Percentiles rank a stretch among this genome's conserved stretches.
Evolutionary conservation across 2,797 vertebrate species (phyloP).

Genomic region (Masticophis lateralis): DNA sequence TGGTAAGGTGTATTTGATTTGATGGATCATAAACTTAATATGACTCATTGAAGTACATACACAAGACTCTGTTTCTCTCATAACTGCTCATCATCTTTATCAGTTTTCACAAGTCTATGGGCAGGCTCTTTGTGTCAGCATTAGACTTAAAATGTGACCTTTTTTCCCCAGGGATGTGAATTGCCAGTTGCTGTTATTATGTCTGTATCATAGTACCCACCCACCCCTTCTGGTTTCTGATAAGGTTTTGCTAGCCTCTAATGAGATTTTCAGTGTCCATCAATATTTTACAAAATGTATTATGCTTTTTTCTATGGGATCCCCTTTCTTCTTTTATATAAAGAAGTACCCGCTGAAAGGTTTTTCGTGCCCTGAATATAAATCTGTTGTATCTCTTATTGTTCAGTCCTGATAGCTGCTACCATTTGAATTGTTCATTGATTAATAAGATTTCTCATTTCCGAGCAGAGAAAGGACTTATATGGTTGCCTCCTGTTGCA

Average conservation of each 20-base stretch:
- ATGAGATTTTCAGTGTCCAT: slow-evolving; percentile 43
- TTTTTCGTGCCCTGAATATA: not conserved
- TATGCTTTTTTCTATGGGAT: slow-evolving; percentile 29
- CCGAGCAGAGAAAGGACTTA: slow-evolving; percentile 17
- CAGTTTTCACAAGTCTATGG: not conserved
- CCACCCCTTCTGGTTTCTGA: not conserved
- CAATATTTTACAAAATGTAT: slow-evolving; percentile 42
- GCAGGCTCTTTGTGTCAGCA: slow-evolving; percentile 4
- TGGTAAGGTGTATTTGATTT: not conserved
- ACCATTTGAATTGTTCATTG: slow-evolving; percentile 40
- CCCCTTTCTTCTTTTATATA: slow-evolving; percentile 8
- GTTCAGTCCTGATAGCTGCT: slow-evolving; percentile 36
- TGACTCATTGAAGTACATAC: not conserved
- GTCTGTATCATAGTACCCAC: not conserved
- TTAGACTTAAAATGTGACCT: slow-evolving; percentile 7
- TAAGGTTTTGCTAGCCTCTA: slow-evolving; percentile 33
- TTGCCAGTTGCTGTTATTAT: not conserved
- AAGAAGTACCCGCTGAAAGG: not conserved
- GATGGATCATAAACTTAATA: not conserved
- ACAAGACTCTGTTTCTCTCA: not conserved
- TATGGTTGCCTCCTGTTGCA: slow-evolving; percentile 6
- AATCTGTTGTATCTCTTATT: not conserved
- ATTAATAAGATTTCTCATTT: slow-evolving; percentile 38
- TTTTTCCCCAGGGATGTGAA: not conserved
- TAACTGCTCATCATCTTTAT: not conserved